These are phyloP conservation scores for Dipodomys stephensi DNA, from an alignment of 2,113 vertebrate genomes.

Conservation along the genomic window DNA sequence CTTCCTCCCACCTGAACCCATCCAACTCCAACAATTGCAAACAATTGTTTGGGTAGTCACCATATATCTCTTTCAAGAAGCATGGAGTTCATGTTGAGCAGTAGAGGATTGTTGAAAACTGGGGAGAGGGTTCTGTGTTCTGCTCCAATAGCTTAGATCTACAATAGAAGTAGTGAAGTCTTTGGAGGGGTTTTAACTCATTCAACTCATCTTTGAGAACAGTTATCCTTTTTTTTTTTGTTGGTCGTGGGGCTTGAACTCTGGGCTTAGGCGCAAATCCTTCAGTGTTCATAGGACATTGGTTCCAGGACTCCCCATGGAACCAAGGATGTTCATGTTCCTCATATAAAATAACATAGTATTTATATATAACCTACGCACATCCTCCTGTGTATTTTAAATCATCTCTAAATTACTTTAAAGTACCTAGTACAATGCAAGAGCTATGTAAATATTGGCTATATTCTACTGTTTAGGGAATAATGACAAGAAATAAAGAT, in stretches of 20 bases:
- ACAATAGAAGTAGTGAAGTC: background rate
- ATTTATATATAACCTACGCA: background rate
- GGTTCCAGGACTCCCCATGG: background rate
- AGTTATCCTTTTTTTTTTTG: background rate
- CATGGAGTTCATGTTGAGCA: background rate
- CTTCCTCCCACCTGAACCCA: background rate
- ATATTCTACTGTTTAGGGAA: background rate
- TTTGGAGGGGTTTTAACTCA: slow-evolving; percentile 32
- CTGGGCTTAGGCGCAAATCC: no score
- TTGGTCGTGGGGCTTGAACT: no score
- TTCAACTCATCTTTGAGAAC: background rate
- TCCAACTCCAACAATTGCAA: background rate
- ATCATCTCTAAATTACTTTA: slow-evolving; percentile 27
- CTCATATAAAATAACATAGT: background rate
- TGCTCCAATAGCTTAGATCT: background rate
- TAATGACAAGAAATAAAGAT: background rate
- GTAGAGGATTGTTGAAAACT: background rate
- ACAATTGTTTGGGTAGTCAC: background rate
- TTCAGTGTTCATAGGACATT: background rate
- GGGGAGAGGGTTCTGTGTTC: background rate
- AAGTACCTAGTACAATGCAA: slow-evolving; percentile 16
- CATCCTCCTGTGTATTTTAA: background rate
- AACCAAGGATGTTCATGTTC: background rate
- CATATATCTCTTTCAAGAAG: background rate
- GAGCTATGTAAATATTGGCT: background rate